A percentile compares a stretch with the other conserved stretches of the same genome.
These are phyloP conservation scores for Phalloptychus januarius DNA, from an alignment of 2,797 vertebrate genomes.

Conservation along the genomic window DNA sequence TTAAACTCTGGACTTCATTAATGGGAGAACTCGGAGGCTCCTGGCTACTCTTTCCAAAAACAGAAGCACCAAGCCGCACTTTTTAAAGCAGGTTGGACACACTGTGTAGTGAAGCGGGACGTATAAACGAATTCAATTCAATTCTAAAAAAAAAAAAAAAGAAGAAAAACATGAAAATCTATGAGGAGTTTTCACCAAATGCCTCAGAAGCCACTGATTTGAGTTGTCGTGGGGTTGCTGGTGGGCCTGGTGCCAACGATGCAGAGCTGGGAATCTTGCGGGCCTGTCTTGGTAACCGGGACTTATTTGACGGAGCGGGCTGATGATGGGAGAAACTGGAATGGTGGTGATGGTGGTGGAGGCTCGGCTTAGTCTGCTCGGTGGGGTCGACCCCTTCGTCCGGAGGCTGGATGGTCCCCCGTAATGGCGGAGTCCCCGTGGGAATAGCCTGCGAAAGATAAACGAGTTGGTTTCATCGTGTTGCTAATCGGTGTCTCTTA, in stretches of 20 bases:
- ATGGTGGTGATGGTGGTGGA: conserved; percentile 1
- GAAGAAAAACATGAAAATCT: neutral
- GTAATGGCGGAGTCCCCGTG: too few species aligned
- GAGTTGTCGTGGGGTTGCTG: conserved; percentile 2
- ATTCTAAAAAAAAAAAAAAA: neutral
- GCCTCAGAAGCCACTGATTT: neutral
- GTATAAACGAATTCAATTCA: neutral
- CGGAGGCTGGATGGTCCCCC: neutral
- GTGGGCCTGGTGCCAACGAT: neutral
- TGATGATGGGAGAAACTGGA: neutral
- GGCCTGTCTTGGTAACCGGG: conserved; percentile 10
- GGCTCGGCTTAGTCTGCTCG: neutral
- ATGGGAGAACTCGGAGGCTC: conserved; percentile 25
- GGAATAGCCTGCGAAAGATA: neutral
- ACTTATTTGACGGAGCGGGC: neutral
- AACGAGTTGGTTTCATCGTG: neutral
- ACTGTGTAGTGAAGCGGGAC: neutral
- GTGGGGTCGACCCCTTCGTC: neutral
- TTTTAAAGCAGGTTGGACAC: neutral
- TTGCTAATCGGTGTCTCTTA: neutral
- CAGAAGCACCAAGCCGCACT: conserved; percentile 16
- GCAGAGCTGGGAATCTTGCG: neutral
- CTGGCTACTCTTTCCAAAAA: conserved; percentile 9
- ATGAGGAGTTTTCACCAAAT: neutral
- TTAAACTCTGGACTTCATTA: conserved; percentile 68